Evolutionary conservation across 1,140 invertebrate genomes (phyloP).

Genomic region (Conus ventricosus): DNA sequence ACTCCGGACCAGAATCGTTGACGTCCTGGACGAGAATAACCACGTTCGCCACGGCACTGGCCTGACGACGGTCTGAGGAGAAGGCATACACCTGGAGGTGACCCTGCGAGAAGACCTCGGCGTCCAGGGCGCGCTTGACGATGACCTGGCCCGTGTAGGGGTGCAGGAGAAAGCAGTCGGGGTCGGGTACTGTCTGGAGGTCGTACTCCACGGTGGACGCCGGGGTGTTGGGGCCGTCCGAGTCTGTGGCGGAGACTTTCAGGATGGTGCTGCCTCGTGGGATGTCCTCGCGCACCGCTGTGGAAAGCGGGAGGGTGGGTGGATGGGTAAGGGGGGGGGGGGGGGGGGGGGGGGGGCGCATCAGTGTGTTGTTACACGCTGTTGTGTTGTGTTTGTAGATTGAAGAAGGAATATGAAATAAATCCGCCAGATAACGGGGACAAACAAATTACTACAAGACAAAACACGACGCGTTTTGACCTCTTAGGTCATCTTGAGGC

Average conservation of each 20-base stretch:
- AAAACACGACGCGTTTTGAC: no score
- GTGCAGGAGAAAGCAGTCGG: not conserved
- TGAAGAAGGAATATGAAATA: no score
- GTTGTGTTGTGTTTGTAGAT: no score
- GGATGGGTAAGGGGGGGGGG: no score
- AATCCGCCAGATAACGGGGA: no score
- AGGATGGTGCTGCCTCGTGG: not conserved
- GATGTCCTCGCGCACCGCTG: not conserved
- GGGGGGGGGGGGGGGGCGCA: no score
- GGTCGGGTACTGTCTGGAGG: not conserved
- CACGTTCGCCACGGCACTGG: no score
- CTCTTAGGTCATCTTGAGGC: no score
- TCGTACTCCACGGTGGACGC: not conserved
- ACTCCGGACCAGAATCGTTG: not conserved
- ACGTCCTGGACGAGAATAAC: not conserved
- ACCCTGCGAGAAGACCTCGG: not conserved
- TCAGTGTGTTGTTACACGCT: no score
- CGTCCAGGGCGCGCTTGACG: not conserved
- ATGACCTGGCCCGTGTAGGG: slow-evolving; percentile 1
- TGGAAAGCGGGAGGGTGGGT: no score
- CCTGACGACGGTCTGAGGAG: not conserved
- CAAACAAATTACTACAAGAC: no score
- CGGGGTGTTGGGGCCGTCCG: not conserved
- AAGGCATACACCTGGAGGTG: not conserved
- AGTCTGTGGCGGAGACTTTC: not conserved